Conservation (phyloP, 1,140 invertebrate species). For the Zaprionus vittiger region DNA sequence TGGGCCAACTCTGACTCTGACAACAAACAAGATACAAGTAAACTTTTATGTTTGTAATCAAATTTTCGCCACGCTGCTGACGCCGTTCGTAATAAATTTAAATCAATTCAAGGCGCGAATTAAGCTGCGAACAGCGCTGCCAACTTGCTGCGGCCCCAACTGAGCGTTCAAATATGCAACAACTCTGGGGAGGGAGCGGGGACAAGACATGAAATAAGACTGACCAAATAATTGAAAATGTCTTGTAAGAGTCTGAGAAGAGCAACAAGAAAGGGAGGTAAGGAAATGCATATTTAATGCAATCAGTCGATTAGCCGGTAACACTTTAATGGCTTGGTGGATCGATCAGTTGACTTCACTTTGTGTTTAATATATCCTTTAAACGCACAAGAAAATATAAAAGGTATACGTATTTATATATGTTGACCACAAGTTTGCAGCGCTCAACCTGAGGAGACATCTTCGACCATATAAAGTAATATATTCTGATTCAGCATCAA, state of each 20-base stretch:
- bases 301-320: constrained; percentile 1
- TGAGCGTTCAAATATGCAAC: background rate
- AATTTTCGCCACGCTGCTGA: constrained; percentile 69
- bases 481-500: too few relatives aligned
- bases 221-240: constrained; percentile 5
- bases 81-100: constrained; percentile 69
- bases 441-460: too few relatives aligned
- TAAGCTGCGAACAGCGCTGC: background rate
- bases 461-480: too few relatives aligned
- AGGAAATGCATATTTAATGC: constrained; percentile 1
- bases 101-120: constrained; percentile 63
- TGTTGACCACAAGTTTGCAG: too few relatives aligned
- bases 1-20: constrained; percentile 6
- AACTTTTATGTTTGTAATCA: constrained; percentile 80
- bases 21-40: constrained; percentile 67
- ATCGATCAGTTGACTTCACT: background rate
- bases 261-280: background rate
- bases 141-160: background rate
- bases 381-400: too few relatives aligned
- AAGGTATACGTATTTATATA: too few relatives aligned
- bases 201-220: background rate
- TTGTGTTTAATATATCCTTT: too few relatives aligned
- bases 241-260: background rate
- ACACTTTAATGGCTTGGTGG: background rate
- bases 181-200: background rate